Evolutionary conservation across 2,888 invertebrate species (phyloP), one percentile per base, ranked within the genome.

Genomic region (Chloromyia formosa): DNA sequence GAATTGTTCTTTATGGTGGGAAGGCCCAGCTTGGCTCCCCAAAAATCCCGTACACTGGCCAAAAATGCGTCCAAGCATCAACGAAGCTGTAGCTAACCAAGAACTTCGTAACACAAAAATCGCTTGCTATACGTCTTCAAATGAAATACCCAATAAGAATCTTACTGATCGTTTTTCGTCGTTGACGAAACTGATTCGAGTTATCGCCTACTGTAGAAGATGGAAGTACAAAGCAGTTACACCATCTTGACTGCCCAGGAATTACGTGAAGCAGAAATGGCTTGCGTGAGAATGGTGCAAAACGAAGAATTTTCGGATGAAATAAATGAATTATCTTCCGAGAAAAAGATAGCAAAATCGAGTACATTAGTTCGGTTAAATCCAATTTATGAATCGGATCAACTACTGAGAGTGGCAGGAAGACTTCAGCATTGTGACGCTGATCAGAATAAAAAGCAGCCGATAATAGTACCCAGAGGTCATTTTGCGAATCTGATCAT

Each of bases 401-500:
- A 56, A 1, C 5, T 56, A 1, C 18, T 56, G 2, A 16, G 20
- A 18, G 22, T 56, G 18, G 22, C 5, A 10, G 1, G 1, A 20
- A 16, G 56, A 20, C 1, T 56, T 7, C 0, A 56, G 10, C 56
- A 2, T 1, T 16, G 56, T 18, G 10, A n/a, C 1, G 22, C 3
- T 20, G 3, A 20, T 18, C 5, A 16, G 22, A 10, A 16, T 18
- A 56, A 16, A 56, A 56, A 56, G 10, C 56, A 56, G 5, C 20
- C 56, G 2, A 56, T 56, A 5, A 56, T 56, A 20, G 5, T 56
- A 10, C 56, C 56, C 3, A 56, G 56, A 56, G 56, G 56, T 18
- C 56, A 56, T 56, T 56, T 56, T 4, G 56, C 56, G 10, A 56
- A 56, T 56, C 22, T 56, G 2, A 18, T 56, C 10, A 56, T 56